phyloP scores from a whole-genome alignment of 2,113 vertebrate species.

The Takifugu bimaculatus region DNA sequence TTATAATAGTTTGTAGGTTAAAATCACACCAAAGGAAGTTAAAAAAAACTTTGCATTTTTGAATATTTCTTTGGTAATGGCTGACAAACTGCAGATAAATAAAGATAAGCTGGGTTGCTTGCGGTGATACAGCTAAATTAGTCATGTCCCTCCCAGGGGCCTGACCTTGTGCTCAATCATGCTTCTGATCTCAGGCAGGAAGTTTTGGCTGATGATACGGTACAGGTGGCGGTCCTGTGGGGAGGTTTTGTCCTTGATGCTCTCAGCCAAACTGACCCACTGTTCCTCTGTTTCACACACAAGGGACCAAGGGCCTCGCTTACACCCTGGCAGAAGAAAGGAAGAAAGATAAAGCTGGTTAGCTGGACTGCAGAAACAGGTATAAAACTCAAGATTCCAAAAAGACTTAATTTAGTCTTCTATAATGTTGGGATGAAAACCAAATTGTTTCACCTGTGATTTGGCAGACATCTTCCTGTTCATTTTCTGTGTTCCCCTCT shows the following conservation, averaged over 20 bases:
- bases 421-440: slow-evolving; percentile 1
- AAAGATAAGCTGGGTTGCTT: background rate
- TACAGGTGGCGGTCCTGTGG: slow-evolving; percentile 91
- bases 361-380: background rate
- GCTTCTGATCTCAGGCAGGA: slow-evolving; percentile 95
- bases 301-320: slow-evolving; percentile 87
- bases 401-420: background rate
- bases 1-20: background rate
- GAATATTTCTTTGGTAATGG: background rate
- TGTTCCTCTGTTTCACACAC: slow-evolving; percentile 93
- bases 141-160: background rate
- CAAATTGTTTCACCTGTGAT: slow-evolving; percentile 32
- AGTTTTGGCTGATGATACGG: slow-evolving; percentile 93
- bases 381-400: background rate
- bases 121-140: slow-evolving; percentile 3
- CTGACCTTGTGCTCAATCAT: slow-evolving; percentile 97
- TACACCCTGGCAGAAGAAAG: slow-evolving; percentile 39
- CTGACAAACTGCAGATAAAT: background rate
- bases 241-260: slow-evolving; percentile 89
- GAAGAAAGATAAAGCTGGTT: background rate
- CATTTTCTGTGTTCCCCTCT: slow-evolving; percentile 52
- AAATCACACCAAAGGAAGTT: background rate
- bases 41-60: background rate
- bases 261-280: slow-evolving; percentile 89
- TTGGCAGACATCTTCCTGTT: slow-evolving; percentile 22